Evolutionary conservation across 2,888 invertebrate species (phyloP), one percentile per base, ranked within the genome.

Genomic region (Steinernema hermaphroditum): DNA sequence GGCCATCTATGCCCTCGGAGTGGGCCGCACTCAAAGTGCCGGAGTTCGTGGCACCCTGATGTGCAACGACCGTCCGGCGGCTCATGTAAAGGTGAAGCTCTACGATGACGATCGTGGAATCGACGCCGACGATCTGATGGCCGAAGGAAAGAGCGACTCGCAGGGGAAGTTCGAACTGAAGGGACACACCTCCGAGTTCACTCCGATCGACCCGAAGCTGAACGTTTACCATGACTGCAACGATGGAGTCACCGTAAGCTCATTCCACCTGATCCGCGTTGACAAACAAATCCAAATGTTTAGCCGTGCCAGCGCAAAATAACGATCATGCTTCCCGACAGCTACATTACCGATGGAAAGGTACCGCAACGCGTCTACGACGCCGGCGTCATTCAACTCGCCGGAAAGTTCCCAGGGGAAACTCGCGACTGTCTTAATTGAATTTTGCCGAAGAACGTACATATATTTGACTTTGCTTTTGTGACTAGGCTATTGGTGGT

Each of bases 251-350:
- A 62, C 22, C 22, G 50, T 50, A 22, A 50, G 50, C 16, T 46
- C 14, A 37, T 37, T 37, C 37, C 49, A 69, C 0, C 1, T n/a
- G n/a, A n/a, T n/a, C n/a, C n/a, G n/a, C n/a, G n/a, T n/a, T n/a
- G n/a, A n/a, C n/a, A n/a, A n/a, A n/a, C n/a, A n/a, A n/a, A n/a
- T n/a, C n/a, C n/a, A n/a, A n/a, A n/a, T n/a, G n/a, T n/a, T n/a
- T n/a, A 80, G 78, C 83, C 83, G 14, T 83, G 83, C 73, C 82
- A 83, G 72, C 75, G 82, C 74, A 83, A 83, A 72, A 80, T 83
- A 73, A 80, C 81, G 29, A 82, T 83, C 77, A 80, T 78, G 74
- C 80, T 83, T 71, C 80, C 80, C 22, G 79, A 83, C 76, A 74
- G 76, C n/a, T 83, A 83, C 78, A 79, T 82, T 49, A 73, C 77